A percentile compares a stretch with the other conserved stretches of the same genome.
These are phyloP conservation scores for Pectinophora gossypiella DNA, from an alignment of 1,140 invertebrate species.

Conservation along the genomic window DNA sequence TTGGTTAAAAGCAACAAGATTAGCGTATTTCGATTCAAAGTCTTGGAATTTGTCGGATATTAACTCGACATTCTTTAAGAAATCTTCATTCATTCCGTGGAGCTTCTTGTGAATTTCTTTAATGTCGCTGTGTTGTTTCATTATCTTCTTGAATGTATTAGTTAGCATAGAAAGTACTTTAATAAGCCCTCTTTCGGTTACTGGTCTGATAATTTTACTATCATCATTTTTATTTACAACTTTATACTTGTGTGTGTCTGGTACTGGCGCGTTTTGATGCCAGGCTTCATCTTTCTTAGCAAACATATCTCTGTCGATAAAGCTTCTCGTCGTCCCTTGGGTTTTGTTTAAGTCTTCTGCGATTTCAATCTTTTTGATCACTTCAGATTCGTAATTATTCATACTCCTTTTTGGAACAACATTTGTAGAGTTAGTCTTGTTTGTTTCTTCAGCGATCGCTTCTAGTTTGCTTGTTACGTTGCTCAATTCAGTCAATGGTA, in stretches of 20 bases:
- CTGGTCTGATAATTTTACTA: constrained; percentile 22
- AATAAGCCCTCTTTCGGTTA: constrained; percentile 50
- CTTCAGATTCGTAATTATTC: constrained; percentile 24
- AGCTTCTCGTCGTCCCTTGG: constrained; percentile 9
- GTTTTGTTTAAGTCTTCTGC: constrained; percentile 31
- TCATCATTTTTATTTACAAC: constrained; percentile 34
- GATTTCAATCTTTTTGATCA: constrained; percentile 35
- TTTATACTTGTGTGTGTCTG: constrained; percentile 31
- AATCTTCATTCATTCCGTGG: constrained; percentile 37
- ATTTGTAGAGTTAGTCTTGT: background rate
- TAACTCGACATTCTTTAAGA: constrained; percentile 35
- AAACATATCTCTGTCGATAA: background rate
- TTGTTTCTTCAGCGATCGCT: background rate
- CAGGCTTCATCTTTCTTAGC: constrained; percentile 30
- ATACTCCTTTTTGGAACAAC: constrained; percentile 38
- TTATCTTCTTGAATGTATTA: constrained; percentile 60
- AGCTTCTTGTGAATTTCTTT: constrained; percentile 45
- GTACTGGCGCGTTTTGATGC: constrained; percentile 31
- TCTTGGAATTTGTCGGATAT: constrained; percentile 43
- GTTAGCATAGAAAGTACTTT: constrained; percentile 59
- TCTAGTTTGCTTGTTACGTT: background rate
- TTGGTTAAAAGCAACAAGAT: constrained; percentile 36
- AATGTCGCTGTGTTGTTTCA: constrained; percentile 58
- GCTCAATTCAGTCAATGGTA: background rate
- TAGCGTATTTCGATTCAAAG: constrained; percentile 44